These are phyloP conservation scores for Eulemur rufifrons DNA, from an alignment of 2,113 vertebrate genomes.

Conservation along the genomic window DNA sequence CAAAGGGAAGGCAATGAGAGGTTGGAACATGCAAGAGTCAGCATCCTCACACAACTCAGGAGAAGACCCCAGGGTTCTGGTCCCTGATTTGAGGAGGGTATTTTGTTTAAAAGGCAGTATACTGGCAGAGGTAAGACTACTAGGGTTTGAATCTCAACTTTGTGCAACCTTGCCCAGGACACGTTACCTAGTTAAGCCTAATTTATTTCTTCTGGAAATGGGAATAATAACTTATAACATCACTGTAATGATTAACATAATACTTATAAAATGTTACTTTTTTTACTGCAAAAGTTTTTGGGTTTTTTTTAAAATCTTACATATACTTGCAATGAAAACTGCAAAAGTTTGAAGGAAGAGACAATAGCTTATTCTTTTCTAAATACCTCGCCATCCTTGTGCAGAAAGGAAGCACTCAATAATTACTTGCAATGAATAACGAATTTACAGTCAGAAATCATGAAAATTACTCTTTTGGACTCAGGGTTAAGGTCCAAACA, in stretches of 20 bases:
- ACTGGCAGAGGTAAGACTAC: not conserved
- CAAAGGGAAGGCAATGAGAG: not conserved
- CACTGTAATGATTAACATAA: not conserved
- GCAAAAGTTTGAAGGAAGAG: not conserved
- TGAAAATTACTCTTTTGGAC: not conserved
- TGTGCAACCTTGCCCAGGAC: not conserved
- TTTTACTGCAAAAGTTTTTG: not conserved
- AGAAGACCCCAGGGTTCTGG: not conserved
- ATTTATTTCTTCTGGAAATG: not conserved
- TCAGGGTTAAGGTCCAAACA: constrained; percentile 31
- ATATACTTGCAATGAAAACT: not conserved
- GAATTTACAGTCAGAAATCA: not conserved
- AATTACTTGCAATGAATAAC: not conserved
- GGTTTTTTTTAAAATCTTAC: too few species aligned
- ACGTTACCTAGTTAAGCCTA: not conserved
- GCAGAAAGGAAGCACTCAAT: not conserved
- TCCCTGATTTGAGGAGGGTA: not conserved
- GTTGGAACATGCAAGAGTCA: rapidly evolving
- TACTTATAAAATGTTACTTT: not conserved
- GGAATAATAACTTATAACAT: not conserved
- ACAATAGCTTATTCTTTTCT: not conserved
- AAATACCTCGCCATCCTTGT: not conserved
- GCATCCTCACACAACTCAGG: not conserved
- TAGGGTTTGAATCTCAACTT: not conserved
- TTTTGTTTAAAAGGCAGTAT: not conserved